Percentiles rank a stretch among this genome's conserved stretches.
Evolutionary conservation across 2,113 vertebrate genomes (phyloP).

Genomic region (Catharus bicknelli): DNA sequence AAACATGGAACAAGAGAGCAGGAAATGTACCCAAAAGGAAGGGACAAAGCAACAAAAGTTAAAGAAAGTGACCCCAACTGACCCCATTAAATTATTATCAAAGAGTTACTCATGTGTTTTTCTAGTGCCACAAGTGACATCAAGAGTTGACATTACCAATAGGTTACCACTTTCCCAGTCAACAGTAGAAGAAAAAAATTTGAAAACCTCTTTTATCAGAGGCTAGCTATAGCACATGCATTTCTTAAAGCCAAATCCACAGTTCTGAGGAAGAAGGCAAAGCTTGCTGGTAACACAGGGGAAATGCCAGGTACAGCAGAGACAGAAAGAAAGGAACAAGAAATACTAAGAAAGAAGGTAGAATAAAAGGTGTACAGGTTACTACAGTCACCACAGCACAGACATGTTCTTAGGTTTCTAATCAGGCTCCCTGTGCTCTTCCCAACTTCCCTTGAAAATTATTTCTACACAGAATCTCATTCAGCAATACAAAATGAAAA

Average conservation of each 20-base stretch:
- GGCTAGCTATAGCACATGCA: not conserved
- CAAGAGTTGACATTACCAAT: slow-evolving; percentile 43
- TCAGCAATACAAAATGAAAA: not conserved
- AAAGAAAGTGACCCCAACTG: not conserved
- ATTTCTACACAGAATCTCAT: not conserved
- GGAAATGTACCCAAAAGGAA: not conserved
- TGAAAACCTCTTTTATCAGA: not conserved
- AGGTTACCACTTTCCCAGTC: slow-evolving; percentile 60
- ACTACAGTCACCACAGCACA: not conserved
- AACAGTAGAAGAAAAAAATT: not conserved
- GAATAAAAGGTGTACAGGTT: not conserved
- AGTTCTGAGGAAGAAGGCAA: not conserved
- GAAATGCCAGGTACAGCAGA: not conserved
- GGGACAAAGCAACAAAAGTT: not conserved
- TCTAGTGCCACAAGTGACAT: slow-evolving; percentile 37
- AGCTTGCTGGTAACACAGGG: not conserved
- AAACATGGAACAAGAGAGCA: not conserved
- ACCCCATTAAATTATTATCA: slow-evolving; percentile 24
- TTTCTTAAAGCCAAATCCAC: not conserved
- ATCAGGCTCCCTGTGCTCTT: not conserved
- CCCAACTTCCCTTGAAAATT: not conserved
- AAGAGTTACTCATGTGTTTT: slow-evolving; percentile 34
- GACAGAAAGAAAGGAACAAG: not conserved
- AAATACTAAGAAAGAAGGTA: not conserved
- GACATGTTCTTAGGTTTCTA: not conserved